Evolutionary conservation across 2,113 vertebrate genomes (phyloP).

Genomic region (Carassius carassius): DNA sequence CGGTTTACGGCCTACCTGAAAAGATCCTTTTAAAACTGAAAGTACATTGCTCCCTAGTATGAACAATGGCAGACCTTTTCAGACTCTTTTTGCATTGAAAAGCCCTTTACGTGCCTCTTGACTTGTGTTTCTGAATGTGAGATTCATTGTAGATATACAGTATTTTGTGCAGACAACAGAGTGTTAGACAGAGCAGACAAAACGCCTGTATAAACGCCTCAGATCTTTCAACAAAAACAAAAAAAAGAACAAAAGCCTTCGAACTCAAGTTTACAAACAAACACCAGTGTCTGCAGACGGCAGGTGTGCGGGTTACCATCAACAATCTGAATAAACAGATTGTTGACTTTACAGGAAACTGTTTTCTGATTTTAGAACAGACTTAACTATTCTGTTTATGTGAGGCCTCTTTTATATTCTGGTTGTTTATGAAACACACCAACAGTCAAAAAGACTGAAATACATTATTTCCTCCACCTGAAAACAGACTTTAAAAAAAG

Average conservation of each 20-base stretch:
- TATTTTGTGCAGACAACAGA: not conserved
- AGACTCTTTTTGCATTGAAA: slow-evolving; percentile 27
- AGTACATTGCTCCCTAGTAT: slow-evolving; percentile 60
- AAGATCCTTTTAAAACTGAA: slow-evolving; percentile 67
- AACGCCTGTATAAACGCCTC: not conserved
- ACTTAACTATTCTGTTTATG: not conserved
- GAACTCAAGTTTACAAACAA: not conserved
- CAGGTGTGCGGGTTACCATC: not conserved
- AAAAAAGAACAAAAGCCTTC: not conserved
- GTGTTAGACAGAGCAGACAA: slow-evolving; percentile 6
- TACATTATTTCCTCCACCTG: no score
- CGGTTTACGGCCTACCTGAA: slow-evolving; percentile 74
- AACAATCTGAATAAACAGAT: not conserved
- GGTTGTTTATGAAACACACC: not conserved
- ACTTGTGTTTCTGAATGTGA: not conserved
- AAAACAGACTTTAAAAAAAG: no score
- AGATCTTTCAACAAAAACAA: not conserved
- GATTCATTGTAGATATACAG: not conserved
- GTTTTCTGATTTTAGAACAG: not conserved
- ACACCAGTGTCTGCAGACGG: not conserved
- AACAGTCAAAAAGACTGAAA: no score
- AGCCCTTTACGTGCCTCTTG: slow-evolving; percentile 21
- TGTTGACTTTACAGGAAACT: no score
- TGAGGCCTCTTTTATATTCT: not conserved
- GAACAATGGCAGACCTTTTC: slow-evolving; percentile 61